Base-by-base conservation (phyloP, 1,140 invertebrate species). In the Adoxophyes honmai region DNA sequence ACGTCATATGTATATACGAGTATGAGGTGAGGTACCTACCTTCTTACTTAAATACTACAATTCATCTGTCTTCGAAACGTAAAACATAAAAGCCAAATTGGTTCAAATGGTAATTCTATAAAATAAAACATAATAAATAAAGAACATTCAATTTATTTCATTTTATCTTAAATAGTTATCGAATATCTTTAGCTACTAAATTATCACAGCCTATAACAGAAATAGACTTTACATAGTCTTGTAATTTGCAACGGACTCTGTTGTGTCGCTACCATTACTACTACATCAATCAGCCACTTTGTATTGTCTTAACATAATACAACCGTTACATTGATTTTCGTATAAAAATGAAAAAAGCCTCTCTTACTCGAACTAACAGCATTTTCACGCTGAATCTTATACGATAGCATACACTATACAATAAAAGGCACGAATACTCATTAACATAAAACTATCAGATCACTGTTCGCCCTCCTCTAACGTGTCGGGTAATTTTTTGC, bases 381-480 rank as follows among this genome's bases (percentile, higher is more conserved):
- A 28, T 28, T 28, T 28, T 3, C 2, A 28, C 6, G 6, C 2
- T 28, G 21, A 28, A 28, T 6, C 21, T n/a, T n/a, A n/a, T n/a
- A n/a, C n/a, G n/a, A n/a, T n/a, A n/a, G n/a, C n/a, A n/a, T n/a
- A n/a, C n/a, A n/a, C n/a, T n/a, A n/a, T n/a, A n/a, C 21, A 21
- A 48, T 48, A 48, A 48, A 48, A 48, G 42, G 42, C 42, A 36
- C 52, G 10, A 35, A 36, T 53, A 53, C 42, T 21, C 42, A 48
- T 33, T 5, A 18, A 11, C 42, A 34, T 35, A 53, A 60, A 16
- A 54, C 51, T 14, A 52, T 28, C 11, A 42, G 11, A 36, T 73
- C 64, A 83, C 28, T 66, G 75, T 71, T 90, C 88, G 10, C 80
- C 87, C 66, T 90, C 88, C 56, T 85, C 78, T 64, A 90, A 65